Evolutionary conservation across 2,797 vertebrate species (phyloP).

Genomic region (Acestrorhynchus altus): DNA sequence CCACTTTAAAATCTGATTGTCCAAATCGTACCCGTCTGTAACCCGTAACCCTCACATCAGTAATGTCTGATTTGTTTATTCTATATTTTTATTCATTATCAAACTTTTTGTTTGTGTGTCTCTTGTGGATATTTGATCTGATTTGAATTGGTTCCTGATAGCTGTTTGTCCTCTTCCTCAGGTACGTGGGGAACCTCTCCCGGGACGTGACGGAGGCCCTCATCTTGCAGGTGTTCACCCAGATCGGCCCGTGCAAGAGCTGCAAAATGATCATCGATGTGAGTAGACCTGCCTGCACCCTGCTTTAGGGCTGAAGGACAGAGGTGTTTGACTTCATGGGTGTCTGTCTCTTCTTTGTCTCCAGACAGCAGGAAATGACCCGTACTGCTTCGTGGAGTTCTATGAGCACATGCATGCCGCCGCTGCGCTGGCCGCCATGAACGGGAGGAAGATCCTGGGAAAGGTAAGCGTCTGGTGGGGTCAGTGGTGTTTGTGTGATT

Average conservation of each 20-base stretch:
- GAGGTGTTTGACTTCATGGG: neutral
- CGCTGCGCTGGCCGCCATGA: constrained; percentile 96
- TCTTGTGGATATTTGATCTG: too few relatives aligned
- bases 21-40: too few relatives aligned
- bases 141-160: too few relatives aligned
- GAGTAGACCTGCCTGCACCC: constrained; percentile 68
- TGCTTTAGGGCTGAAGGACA: neutral
- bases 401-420: constrained; percentile 97
- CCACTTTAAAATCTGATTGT: too few relatives aligned
- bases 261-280: constrained; percentile 99
- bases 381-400: constrained; percentile 98
- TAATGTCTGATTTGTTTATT: too few relatives aligned
- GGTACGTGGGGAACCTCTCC: constrained; percentile 97
- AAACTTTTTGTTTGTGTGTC: too few relatives aligned
- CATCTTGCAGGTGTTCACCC: constrained; percentile 97
- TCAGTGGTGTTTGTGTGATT: too few relatives aligned
- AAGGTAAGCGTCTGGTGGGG: too few relatives aligned
- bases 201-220: constrained; percentile 97
- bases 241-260: constrained; percentile 98
- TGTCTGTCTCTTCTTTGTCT: constrained; percentile 56
- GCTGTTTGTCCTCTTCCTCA: constrained; percentile 65
- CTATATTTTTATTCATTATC: too few relatives aligned
- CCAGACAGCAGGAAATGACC: constrained; percentile 96
- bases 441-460: constrained; percentile 99
- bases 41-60: too few relatives aligned